phyloP scores from a whole-genome alignment of 2,797 vertebrate genomes.

The Periophthalmus magnuspinnatus region DNA sequence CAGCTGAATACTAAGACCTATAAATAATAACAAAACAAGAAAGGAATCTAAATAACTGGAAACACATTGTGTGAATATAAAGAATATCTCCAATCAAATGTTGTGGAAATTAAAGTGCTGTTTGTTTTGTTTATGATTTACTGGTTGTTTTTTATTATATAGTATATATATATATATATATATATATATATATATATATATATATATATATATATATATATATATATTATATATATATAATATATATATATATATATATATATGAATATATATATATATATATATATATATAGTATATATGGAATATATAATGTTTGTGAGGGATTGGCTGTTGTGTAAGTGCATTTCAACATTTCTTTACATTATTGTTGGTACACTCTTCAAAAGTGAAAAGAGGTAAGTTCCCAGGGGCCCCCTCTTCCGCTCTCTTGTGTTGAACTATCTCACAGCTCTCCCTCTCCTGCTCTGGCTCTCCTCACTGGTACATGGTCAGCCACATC shows the following conservation, averaged over 20 bases:
- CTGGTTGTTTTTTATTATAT: too few relatives aligned
- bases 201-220: too few relatives aligned
- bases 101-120: neutral
- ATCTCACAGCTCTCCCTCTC: conserved; percentile 36
- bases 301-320: too few relatives aligned
- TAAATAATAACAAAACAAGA: neutral
- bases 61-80: too few relatives aligned
- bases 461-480: conserved; percentile 36
- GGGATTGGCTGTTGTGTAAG: conserved; percentile 1
- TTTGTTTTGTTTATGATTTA: neutral
- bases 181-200: too few relatives aligned
- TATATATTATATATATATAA: too few relatives aligned
- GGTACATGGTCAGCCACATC: conserved; percentile 57
- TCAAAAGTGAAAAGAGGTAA: conserved; percentile 34
- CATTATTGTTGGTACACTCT: neutral
- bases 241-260: too few relatives aligned
- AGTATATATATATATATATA: too few relatives aligned
- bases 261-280: too few relatives aligned
- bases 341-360: conserved; percentile 35
- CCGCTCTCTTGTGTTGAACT: conserved; percentile 27
- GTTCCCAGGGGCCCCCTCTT: conserved; percentile 16
- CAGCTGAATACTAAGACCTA: neutral
- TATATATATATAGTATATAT: too few relatives aligned
- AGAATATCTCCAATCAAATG: neutral
- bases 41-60: neutral